Evolutionary conservation across 2,113 vertebrate species (phyloP).

Genomic region (Syngnathus scovelli): DNA sequence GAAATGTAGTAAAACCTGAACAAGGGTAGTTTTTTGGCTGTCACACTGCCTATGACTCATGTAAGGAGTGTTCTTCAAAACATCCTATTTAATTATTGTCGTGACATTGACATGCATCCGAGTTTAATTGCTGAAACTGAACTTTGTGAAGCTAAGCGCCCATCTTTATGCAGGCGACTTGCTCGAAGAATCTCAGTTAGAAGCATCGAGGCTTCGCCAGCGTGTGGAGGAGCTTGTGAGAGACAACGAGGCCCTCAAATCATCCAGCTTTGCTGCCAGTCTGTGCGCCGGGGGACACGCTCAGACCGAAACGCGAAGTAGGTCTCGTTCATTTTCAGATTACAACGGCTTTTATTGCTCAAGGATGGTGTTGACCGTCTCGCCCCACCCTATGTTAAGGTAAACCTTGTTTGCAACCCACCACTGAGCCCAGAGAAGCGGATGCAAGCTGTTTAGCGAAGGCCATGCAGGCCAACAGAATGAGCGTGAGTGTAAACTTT

Average conservation of each 20-base stretch:
- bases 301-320: constrained; percentile 66
- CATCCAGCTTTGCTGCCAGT: constrained; percentile 67
- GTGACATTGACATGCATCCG: neutral
- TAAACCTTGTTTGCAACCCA: constrained; percentile 52
- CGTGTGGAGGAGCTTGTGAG: constrained; percentile 88
- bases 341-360: neutral
- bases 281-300: constrained; percentile 58
- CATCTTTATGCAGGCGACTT: constrained; percentile 76
- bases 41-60: constrained; percentile 25
- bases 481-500: constrained; percentile 49
- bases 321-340: constrained; percentile 9
- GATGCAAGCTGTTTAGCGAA: constrained; percentile 57
- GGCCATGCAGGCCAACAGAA: constrained; percentile 59
- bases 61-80: constrained; percentile 3
- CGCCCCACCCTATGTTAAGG: constrained; percentile 25
- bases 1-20: constrained; percentile 42
- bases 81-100: neutral
- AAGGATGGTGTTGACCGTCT: neutral
- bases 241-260: constrained; percentile 81
- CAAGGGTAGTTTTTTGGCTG: constrained; percentile 5
- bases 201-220: constrained; percentile 85
- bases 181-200: constrained; percentile 89
- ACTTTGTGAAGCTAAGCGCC: neutral
- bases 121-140: too few relatives aligned
- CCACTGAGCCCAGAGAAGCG: constrained; percentile 55